Base-by-base conservation (phyloP, 2,113 vertebrate species). In the Telmatochromis brachygnathus region DNA sequence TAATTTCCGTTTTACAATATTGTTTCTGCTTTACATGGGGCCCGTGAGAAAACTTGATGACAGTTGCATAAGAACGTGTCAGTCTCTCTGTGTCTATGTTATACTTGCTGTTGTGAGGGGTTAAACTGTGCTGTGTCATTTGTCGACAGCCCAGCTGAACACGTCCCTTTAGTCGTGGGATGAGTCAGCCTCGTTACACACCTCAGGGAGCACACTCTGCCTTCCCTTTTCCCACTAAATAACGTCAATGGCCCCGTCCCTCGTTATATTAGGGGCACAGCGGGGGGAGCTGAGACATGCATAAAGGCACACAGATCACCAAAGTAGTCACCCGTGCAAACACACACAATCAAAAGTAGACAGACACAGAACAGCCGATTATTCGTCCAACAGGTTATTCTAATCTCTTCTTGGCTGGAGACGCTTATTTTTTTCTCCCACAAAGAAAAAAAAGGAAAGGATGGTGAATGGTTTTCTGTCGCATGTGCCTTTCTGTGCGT, bases 141-240 rank as follows among this genome's bases (percentile, higher is more conserved):
- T 91, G 83, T 84, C 56, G 28, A 82, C 73, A 83, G 60, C 58
- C 81, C 2, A 3, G 80, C 85, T 91, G 85, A 90, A 91, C 51
- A 70, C 35, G 60, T 91, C 88, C 82, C 84, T 87, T 88, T 88
- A 60, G 77, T 77, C 90, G 35, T 35, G 85, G 91, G 94, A 93
- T 96, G 95, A 96, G 87, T 96, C 95, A 95, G 92, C 92, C 92
- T 94, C 80, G 84, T 95, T 91, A 91, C 91, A 92, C 93, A 91
- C 87, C 92, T 93, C 91, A 77, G 88, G 91, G 86, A 92, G 87
- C 92, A 87, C 26, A 39, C 86, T 89, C 82, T 90, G 90, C 77
- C 89, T 81, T 89, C 89, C 86, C 87, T 53, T 90, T 89, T 88
- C 55, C 90, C 30, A 28, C 91, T 86, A 90, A 92, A 92, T 89